These are phyloP conservation scores for Plagodis dolabraria DNA, from an alignment of 2,888 invertebrate species.

Conservation along the genomic window DNA sequence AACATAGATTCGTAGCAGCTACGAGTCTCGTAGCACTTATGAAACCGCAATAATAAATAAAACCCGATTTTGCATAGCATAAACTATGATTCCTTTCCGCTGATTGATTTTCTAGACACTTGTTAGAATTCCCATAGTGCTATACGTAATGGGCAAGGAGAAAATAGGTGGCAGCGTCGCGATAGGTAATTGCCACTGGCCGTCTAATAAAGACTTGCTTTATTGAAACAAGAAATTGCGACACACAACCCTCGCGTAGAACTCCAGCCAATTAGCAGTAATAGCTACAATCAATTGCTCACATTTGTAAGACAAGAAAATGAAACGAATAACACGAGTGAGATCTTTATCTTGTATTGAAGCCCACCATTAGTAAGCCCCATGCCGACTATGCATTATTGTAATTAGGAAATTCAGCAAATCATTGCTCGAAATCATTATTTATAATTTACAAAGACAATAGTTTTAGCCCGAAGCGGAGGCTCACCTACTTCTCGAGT, in stretches of 20 bases:
- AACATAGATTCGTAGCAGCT: too few species aligned
- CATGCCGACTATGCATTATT: constrained; percentile 52
- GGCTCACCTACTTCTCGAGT: constrained; percentile 44
- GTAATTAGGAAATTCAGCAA: constrained; percentile 73
- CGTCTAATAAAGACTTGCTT: constrained; percentile 65
- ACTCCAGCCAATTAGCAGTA: constrained; percentile 63
- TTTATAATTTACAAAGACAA: constrained; percentile 62
- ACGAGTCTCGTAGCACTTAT: background rate
- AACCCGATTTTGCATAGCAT: constrained; percentile 32
- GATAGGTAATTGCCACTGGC: constrained; percentile 58
- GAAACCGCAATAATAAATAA: constrained; percentile 20
- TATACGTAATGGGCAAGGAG: constrained; percentile 38
- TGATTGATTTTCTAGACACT: constrained; percentile 74
- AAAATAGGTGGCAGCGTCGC: constrained; percentile 53
- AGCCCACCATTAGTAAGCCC: constrained; percentile 42
- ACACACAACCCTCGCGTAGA: constrained; percentile 56
- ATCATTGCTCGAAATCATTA: constrained; percentile 71
- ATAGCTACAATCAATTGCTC: constrained; percentile 61
- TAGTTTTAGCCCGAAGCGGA: constrained; percentile 38
- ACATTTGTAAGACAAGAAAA: constrained; percentile 54
- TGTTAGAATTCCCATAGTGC: constrained; percentile 69
- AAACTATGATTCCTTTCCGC: constrained; percentile 43
- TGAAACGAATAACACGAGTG: constrained; percentile 41
- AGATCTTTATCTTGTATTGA: constrained; percentile 51
- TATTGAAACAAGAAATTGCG: constrained; percentile 78